Conservation (phyloP, 2,888 invertebrate genomes). For the Achlya flavicornis region DNA sequence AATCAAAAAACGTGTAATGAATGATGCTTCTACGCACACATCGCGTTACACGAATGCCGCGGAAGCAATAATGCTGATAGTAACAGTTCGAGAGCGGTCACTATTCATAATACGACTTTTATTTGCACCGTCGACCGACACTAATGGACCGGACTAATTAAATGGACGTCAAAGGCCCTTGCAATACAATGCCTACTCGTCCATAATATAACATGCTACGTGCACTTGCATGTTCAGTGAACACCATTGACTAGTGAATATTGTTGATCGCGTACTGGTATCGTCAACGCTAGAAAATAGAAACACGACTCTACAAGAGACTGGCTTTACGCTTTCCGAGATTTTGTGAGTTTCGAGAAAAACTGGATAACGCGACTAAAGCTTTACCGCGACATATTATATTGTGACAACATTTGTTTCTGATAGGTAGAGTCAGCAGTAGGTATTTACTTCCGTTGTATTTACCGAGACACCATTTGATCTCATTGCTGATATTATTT, state of each 20-base stretch:
- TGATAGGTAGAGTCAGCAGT: too few species aligned
- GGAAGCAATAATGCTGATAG: conserved; percentile 45
- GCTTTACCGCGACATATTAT: too few species aligned
- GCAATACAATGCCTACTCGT: conserved; percentile 25
- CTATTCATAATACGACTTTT: conserved; percentile 63
- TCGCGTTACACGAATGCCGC: conserved; percentile 27
- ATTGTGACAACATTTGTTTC: too few species aligned
- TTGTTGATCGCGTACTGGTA: background rate
- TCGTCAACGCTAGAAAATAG: background rate
- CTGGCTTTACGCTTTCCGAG: too few species aligned
- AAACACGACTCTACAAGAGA: too few species aligned
- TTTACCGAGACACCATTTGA: too few species aligned
- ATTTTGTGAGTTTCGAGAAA: too few species aligned
- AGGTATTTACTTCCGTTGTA: too few species aligned
- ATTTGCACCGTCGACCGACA: conserved; percentile 52
- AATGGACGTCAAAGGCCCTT: conserved; percentile 54
- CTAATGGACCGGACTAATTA: conserved; percentile 70
- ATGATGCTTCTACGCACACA: conserved; percentile 17
- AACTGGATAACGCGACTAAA: too few species aligned
- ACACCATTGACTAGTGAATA: conserved; percentile 40
- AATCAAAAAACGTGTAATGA: background rate
- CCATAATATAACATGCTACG: conserved; percentile 14
- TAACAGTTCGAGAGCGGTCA: conserved; percentile 37
- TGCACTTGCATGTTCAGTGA: conserved; percentile 46
- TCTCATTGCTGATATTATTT: too few species aligned